phyloP scores from a whole-genome alignment of 2,888 invertebrate genomes.

The Drosophila affinis region DNA sequence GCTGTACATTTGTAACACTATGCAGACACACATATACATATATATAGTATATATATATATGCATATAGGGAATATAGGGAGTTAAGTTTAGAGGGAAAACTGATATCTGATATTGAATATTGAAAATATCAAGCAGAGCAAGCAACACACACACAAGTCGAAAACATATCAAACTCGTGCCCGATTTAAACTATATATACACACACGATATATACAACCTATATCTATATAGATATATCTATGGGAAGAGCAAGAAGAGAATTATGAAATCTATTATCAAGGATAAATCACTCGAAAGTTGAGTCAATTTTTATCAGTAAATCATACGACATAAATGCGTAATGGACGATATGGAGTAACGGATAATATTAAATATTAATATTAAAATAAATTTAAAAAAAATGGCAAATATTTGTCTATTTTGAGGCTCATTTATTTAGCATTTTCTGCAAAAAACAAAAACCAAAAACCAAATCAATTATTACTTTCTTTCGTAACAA shows the following conservation, averaged over 20 bases:
- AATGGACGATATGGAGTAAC: conserved; percentile 9
- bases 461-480: conserved; percentile 15
- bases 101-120: conserved; percentile 78
- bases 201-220: conserved; percentile 46
- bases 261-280: conserved; percentile 38
- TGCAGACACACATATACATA: conserved; percentile 11
- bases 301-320: conserved; percentile 59
- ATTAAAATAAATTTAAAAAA: conserved; percentile 52
- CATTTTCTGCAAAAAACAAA: conserved; percentile 51
- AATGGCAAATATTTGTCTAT: conserved; percentile 65
- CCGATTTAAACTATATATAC: conserved; percentile 75
- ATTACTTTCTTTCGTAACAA: conserved; percentile 59
- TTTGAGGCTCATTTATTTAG: conserved; percentile 76
- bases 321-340: conserved; percentile 24
- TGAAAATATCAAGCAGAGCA: conserved; percentile 62
- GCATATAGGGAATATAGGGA: conserved; percentile 37
- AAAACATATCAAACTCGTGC: conserved; percentile 85
- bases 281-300: conserved; percentile 26
- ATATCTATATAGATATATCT: conserved; percentile 16
- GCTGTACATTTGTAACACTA: conserved; percentile 46
- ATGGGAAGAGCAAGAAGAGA: conserved; percentile 32
- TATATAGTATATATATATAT: conserved; percentile 19
- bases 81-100: conserved; percentile 63
- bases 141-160: conserved; percentile 65
- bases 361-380: conserved; percentile 47